Conservation (phyloP, 2,797 vertebrate genomes). For the Heteromormyrus szaboi region DNA sequence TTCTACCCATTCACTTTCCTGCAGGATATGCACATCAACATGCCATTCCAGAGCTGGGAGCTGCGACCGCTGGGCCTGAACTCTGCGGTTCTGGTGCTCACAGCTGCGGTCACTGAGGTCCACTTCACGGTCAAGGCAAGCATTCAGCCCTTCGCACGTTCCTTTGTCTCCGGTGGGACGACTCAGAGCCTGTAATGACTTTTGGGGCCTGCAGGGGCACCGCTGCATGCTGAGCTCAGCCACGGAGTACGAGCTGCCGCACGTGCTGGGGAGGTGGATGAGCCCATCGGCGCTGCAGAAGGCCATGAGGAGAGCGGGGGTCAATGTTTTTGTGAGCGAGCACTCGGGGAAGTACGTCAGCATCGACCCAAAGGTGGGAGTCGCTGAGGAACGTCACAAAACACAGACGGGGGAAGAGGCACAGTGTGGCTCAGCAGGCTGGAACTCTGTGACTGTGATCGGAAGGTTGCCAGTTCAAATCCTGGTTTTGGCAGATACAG, state of each 20-base stretch:
- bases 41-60: constrained; percentile 83
- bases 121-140: constrained; percentile 74
- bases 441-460: background rate
- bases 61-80: constrained; percentile 64
- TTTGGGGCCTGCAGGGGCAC: constrained; percentile 51
- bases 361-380: constrained; percentile 65
- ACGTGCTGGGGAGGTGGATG: constrained; percentile 73
- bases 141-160: background rate
- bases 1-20: constrained; percentile 69
- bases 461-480: background rate
- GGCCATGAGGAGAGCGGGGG: constrained; percentile 63
- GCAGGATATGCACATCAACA: constrained; percentile 70
- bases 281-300: constrained; percentile 53
- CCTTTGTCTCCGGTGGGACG: constrained; percentile 7
- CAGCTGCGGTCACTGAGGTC: constrained; percentile 58
- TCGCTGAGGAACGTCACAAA: background rate
- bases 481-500: background rate
- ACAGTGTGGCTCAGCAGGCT: background rate
- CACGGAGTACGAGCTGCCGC: constrained; percentile 40
- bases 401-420: background rate
- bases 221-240: constrained; percentile 67
- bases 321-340: constrained; percentile 79
- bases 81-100: constrained; percentile 59
- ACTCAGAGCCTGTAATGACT: background rate
- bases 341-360: constrained; percentile 64